Evolutionary conservation across 2,888 invertebrate genomes (phyloP).

Genomic region (Rotaria magnacalcarata): DNA sequence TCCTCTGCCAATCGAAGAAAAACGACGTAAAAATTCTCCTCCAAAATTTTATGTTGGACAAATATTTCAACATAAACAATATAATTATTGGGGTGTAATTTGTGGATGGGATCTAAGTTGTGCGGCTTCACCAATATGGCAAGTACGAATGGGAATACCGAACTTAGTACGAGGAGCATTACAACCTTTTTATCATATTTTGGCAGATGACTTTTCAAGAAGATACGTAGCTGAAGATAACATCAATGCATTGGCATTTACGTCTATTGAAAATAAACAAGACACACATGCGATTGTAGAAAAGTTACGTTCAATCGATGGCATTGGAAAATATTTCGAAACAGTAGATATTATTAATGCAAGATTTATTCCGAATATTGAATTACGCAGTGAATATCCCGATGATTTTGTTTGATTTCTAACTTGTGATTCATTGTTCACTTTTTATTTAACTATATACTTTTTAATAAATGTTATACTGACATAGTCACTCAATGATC

Average conservation of each 20-base stretch:
- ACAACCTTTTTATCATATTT: slow-evolving; percentile 9
- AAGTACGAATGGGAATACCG: background rate
- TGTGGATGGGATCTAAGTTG: slow-evolving; percentile 17
- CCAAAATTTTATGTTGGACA: background rate
- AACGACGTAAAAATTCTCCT: background rate
- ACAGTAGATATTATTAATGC: background rate
- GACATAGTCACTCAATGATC: no score
- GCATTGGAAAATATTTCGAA: background rate
- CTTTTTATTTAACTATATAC: background rate
- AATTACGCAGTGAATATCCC: background rate
- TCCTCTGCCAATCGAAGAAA: background rate
- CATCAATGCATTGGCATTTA: background rate
- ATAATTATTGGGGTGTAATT: background rate
- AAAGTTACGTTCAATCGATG: background rate
- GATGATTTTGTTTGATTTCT: slow-evolving; percentile 13
- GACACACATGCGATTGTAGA: background rate
- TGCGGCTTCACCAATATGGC: background rate
- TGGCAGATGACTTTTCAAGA: background rate
- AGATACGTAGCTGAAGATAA: slow-evolving; percentile 12
- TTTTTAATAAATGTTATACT: background rate
- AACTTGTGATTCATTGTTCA: background rate
- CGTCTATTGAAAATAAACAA: background rate
- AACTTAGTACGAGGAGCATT: background rate
- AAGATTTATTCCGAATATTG: background rate
- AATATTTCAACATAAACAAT: background rate